Evolutionary conservation across 2,113 vertebrate species (phyloP), one percentile per base, ranked within the genome.

Genomic region (Percina caprodes): DNA sequence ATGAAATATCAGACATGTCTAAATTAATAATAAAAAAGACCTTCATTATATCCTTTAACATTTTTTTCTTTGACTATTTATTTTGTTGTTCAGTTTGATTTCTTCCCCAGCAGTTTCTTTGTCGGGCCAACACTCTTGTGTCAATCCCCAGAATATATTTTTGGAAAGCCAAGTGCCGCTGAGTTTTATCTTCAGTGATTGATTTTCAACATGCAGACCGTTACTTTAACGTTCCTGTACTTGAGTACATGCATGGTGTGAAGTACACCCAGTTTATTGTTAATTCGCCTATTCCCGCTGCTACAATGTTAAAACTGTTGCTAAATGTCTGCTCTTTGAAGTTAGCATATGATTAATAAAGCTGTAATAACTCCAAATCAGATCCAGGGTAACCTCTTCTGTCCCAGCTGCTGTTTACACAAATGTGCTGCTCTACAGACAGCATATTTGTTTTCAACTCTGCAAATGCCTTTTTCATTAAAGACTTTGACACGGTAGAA

Each of bases 241-340:
- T 88, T 58, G 13, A 93, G 86, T 80, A 87, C 94, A 86, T 92
- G 93, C 94, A 94, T 94, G 94, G 91, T 94, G 92, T 94, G 89
- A 70, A 88, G 66, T 90, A 93, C 71, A 88, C 81, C 81, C 93
- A 79, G 84, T 88, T 91, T 93, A 89, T 91, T 93, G 90, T 94
- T 91, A 66, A 86, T 92, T 91, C 23, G 46, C 89, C 85, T 92
- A 45, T 89, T 94, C 88, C 92, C 79, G 91, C 94, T 94, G 93
- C 94, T 95, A 93, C 84, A 86, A 88, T 95, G 95, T 94, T 92
- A 77, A 77, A 94, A 93, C 80, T 93, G 92, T 95, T 93, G 91
- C 93, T 95, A 91, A 95, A 95, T 95, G 93, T 94, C 89, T 93
- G 94, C 95, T 95, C 92, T 94, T 94, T 94, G 85, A 93, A 92